Evolutionary conservation across 2,888 invertebrate genomes (phyloP).

Genomic region (Agrotis ipsilon): DNA sequence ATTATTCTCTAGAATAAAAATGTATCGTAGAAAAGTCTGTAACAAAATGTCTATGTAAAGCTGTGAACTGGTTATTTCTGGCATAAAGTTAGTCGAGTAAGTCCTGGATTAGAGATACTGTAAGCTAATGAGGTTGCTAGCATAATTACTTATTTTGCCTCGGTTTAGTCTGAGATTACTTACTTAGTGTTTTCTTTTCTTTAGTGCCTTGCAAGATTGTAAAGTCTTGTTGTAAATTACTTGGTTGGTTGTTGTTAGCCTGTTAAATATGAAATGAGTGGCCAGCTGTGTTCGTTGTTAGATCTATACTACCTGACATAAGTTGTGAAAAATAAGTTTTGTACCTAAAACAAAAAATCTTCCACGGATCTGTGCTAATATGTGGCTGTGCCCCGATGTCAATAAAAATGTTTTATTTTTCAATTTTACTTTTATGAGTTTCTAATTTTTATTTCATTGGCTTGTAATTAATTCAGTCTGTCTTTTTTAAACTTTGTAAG

Average conservation of each 20-base stretch:
- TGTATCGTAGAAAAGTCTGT: too few species aligned
- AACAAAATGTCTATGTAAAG: conserved; percentile 33
- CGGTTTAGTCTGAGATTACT: conserved; percentile 36
- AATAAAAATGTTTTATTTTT: too few species aligned
- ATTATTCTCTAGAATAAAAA: conserved; percentile 3
- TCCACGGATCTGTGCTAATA: too few species aligned
- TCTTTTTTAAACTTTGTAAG: too few species aligned
- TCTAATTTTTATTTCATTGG: too few species aligned
- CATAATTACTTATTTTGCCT: conserved; percentile 54
- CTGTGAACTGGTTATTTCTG: conserved; percentile 48
- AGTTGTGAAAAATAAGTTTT: neutral
- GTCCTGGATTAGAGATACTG: conserved; percentile 48
- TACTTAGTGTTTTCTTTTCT: conserved; percentile 23
- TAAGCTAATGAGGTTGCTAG: conserved; percentile 56
- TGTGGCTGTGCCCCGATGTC: too few species aligned
- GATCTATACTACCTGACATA: neutral
- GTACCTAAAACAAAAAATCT: too few species aligned
- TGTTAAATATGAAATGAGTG: conserved; percentile 40
- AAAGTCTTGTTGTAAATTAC: conserved; percentile 27
- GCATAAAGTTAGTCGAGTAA: conserved; percentile 41
- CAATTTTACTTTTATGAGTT: too few species aligned
- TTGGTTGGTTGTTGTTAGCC: conserved; percentile 22
- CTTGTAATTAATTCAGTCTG: too few species aligned
- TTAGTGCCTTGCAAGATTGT: conserved; percentile 15
- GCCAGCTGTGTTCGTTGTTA: conserved; percentile 13